These are phyloP conservation scores for Castor canadensis DNA, from an alignment of 2,113 vertebrate species.

Conservation along the genomic window DNA sequence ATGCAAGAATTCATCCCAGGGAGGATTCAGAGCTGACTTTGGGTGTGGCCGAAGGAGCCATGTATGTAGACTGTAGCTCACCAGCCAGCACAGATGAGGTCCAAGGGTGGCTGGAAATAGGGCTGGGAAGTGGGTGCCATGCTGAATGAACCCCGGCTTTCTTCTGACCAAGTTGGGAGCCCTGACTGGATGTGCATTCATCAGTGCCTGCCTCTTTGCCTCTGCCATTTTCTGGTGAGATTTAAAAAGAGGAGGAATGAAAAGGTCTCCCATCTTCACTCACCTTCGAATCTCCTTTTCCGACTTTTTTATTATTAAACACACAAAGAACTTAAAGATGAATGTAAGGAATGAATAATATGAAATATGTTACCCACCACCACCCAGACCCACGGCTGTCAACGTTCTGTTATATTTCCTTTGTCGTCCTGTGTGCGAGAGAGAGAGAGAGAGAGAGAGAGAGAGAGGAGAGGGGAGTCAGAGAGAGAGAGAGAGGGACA, in stretches of 20 bases:
- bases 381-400: not conserved
- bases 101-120: not conserved
- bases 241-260: not conserved
- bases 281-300: not conserved
- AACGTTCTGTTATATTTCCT: too few species aligned
- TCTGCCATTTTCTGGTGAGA: not conserved
- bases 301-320: not conserved
- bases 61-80: not conserved
- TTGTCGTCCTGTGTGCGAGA: too few species aligned
- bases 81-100: not conserved
- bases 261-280: not conserved
- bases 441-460: too few species aligned
- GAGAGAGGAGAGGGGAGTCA: too few species aligned
- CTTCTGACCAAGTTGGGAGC: not conserved
- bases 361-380: not conserved
- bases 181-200: fast-evolving
- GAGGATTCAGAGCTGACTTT: not conserved
- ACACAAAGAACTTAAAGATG: not conserved
- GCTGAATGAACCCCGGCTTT: not conserved
- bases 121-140: not conserved
- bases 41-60: fast-evolving
- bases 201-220: too few species aligned
- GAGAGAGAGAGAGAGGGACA: too few species aligned
- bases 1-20: fast-evolving
- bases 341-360: not conserved